Percentiles rank a stretch among this genome's conserved stretches.
Conservation (phyloP, 2,113 vertebrate genomes). For the Cisticola juncidis region DNA sequence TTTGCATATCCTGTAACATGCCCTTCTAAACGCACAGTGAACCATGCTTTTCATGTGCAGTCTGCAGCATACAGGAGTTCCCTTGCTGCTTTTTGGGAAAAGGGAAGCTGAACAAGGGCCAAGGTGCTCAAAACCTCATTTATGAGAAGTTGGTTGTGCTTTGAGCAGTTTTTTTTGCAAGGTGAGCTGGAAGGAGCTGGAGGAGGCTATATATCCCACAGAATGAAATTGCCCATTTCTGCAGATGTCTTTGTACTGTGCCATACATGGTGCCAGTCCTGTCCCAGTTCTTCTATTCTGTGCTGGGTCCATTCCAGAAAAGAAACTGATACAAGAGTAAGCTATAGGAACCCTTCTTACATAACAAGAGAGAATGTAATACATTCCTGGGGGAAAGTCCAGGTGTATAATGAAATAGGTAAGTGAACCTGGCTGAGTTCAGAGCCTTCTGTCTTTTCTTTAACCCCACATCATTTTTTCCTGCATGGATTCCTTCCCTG, state of each 20-base stretch:
- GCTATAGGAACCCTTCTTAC: not conserved
- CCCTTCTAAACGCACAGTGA: not conserved
- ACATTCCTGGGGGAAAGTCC: not conserved
- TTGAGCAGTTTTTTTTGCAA: not conserved
- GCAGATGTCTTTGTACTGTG: not conserved
- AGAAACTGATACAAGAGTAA: not conserved
- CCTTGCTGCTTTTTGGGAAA: not conserved
- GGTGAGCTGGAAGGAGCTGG: not conserved
- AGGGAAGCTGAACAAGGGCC: not conserved
- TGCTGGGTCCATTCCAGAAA: not conserved
- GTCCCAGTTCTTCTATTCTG: not conserved
- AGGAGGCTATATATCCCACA: not conserved
- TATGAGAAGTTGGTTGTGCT: not conserved
- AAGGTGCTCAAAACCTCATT: not conserved
- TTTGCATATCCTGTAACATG: not conserved
- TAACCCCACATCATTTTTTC: not conserved
- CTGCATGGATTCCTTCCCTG: not conserved
- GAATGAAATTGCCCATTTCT: not conserved
- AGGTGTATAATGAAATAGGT: not conserved
- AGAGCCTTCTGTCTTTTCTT: not conserved
- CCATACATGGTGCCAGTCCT: not conserved
- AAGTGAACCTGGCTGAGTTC: not conserved
- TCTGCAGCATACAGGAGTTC: not conserved
- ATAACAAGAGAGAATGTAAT: not conserved
- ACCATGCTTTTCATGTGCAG: not conserved